Base-by-base conservation (phyloP, 2,888 invertebrate species). In the Salpingus planirostris region DNA sequence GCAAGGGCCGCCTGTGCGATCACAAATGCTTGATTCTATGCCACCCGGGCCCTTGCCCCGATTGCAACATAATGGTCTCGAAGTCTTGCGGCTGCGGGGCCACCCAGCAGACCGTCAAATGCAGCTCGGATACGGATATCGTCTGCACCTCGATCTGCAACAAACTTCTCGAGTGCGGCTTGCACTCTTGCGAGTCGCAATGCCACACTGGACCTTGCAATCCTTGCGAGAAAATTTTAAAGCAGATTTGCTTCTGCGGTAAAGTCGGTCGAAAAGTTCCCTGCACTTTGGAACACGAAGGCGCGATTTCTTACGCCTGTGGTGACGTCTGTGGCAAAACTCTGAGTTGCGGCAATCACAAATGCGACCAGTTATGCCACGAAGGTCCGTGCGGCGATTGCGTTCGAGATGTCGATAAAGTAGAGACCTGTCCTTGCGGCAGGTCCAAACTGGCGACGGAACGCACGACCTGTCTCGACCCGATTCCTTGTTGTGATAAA, bases 31-130 rank as follows among this genome's bases (percentile, higher is more conserved):
- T 77, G 7, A 65, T 91, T 46, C 70, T 83, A 1, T 95, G 93
- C 57, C 95, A 96, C 62, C 95, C 95, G 0, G 96, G 96, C 0
- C 91, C 93, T 0, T 96, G 96, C 64, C 91, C 92, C 2, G 80
- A 84, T 1, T 96, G 95, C 54, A 77, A 76, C 46, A 80, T 85
- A 1, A 81, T 80, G 51, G 76, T 87, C 8, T 68, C 63, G 31
- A 78, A 80, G 37, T 65, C 70, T 43, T 91, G 91, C 49, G 85
- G 84, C 2, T 92, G 91, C 53, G 85, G 85, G 0, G 32, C 74
- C 27, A 83, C 80, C 13, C 71, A 71, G 2, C 73, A 73, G 46
- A 68, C 73, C 1, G 73, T 86, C 27, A 73, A 79, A 38, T 91
- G 90, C 60, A 80, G 80, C 53, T 72, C 79, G 36, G 80, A 79